A percentile compares a stretch with the other conserved stretches of the same genome.
phyloP scores from a whole-genome alignment of 2,113 vertebrate species.

The Siniperca knerii region DNA sequence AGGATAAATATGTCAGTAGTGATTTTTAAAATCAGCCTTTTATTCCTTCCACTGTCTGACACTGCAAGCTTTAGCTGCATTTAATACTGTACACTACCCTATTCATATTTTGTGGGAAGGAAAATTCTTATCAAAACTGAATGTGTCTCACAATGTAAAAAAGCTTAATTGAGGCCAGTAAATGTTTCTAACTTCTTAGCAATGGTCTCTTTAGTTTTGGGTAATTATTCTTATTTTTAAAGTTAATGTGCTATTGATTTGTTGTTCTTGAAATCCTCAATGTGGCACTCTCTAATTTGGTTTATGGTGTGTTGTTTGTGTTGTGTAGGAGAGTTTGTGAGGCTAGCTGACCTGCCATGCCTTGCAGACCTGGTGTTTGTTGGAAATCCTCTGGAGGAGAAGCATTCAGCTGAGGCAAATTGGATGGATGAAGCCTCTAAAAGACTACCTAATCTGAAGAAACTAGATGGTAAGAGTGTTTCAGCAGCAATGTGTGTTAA shows the following conservation, averaged over 20 bases:
- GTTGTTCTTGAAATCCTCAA: background rate
- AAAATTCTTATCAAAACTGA: background rate
- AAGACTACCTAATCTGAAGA: constrained; percentile 91
- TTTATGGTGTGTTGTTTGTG: background rate
- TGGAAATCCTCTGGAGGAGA: constrained; percentile 96
- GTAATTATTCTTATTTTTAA: background rate
- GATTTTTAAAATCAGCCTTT: background rate
- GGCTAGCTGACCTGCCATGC: constrained; percentile 90
- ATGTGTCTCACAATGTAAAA: background rate
- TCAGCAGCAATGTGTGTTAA: background rate
- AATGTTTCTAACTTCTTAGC: background rate
- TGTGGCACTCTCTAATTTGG: background rate
- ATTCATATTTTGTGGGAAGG: background rate
- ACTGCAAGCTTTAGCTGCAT: background rate
- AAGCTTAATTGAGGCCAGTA: background rate
- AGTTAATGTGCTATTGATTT: accelerated
- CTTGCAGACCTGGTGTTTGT: constrained; percentile 96
- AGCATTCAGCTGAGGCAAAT: constrained; percentile 87
- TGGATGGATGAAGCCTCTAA: constrained; percentile 95
- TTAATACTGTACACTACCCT: background rate
- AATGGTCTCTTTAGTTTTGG: background rate
- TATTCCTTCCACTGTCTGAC: background rate
- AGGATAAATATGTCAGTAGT: background rate
- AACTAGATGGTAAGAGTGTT: constrained; percentile 90
- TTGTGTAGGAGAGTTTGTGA: constrained; percentile 87